Base-by-base conservation (phyloP, 1,140 invertebrate species). In the Drosophila nebulosa region DNA sequence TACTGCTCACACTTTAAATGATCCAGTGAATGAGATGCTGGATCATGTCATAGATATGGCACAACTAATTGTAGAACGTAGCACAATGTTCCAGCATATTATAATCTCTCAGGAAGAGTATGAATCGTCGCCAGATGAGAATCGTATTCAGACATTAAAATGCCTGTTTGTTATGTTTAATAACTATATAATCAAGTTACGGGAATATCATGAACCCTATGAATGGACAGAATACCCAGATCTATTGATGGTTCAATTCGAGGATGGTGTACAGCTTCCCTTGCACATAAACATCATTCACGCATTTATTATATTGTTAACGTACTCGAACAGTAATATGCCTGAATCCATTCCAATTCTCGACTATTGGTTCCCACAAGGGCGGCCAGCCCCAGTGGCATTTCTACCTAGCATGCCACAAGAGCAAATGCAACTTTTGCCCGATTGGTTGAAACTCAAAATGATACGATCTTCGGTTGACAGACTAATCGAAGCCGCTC, bases 371-470 rank as follows among this genome's bases (percentile, higher is more conserved):
- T 96, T 96, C 78, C 96, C 95, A 1, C 78, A 92, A 4, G 94
- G 94, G 26, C 92, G 90, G 35, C 93, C 94, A 4, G 93, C 94
- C 2, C 97, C 97, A 0, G 95, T 96, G 78, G 97, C 96, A 0
- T 97, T 95, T 81, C 46, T 90, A 36, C 92, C 97, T 1, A 94
- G 96, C 1, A 96, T 97, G 85, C 96, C 96, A 0, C 95, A 95
- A 6, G 97, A 98, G 88, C 96, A 97, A 89, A 96, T 96, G 4
- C 92, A 96, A 10, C 93, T 98, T 12, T 94, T 98, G 64, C 97
- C 97, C 1, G 98, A 99, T 92, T 99, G 98, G 98, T 92, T 99
- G 68, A 98, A 98, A 86, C 92, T 99, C 1, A 94, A 96, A 79
- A 98, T 99, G 95, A 97, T 99, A 57, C 93, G 97, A 7, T 98